phyloP scores from a whole-genome alignment of 2,113 vertebrate genomes.

The Hystrix cristata region DNA sequence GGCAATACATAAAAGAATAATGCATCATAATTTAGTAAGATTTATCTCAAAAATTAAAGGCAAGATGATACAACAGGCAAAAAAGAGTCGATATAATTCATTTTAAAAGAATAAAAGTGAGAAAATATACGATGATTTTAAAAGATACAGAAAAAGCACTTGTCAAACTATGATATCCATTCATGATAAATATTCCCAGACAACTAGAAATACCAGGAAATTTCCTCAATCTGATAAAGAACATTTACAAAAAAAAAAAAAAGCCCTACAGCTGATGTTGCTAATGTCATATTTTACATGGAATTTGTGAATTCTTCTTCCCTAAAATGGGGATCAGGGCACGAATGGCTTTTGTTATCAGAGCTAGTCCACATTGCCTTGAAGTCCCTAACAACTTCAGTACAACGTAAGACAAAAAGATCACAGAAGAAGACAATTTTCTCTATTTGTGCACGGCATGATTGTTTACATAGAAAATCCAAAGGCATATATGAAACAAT shows the following conservation, averaged over 20 bases:
- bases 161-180: not conserved
- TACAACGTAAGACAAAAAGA: not conserved
- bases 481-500: not conserved
- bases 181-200: not conserved
- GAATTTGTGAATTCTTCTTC: not conserved
- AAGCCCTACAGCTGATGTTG: not conserved
- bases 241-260: not conserved
- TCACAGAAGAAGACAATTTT: not conserved
- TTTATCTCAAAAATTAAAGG: constrained; percentile 1
- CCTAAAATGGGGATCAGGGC: not conserved
- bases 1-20: not conserved
- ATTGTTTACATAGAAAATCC: not conserved
- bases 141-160: not conserved
- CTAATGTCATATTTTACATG: not conserved
- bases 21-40: not conserved
- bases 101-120: not conserved
- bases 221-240: not conserved
- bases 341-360: not conserved
- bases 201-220: not conserved
- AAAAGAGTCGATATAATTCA: not conserved
- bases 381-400: not conserved
- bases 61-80: not conserved
- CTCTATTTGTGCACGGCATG: not conserved
- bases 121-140: not conserved
- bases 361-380: not conserved